Percentiles rank a stretch among this genome's conserved stretches.
Evolutionary conservation across 2,888 invertebrate species (phyloP).

Genomic region (Margaritifera margaritifera): DNA sequence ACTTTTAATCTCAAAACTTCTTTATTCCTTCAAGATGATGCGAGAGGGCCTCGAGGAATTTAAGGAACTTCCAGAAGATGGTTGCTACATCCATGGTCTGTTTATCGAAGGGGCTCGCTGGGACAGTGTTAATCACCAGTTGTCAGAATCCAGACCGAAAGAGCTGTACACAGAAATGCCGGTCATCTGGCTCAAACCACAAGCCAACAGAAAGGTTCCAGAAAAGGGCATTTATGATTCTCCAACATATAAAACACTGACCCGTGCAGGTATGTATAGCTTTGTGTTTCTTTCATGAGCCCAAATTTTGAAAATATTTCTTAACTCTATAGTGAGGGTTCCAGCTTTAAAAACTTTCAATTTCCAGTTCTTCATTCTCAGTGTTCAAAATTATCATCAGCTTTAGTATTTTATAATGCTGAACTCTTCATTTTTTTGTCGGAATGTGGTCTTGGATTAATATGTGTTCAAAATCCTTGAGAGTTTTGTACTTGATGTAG

Average conservation of each 20-base stretch:
- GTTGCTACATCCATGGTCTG: constrained; percentile 73
- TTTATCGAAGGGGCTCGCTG: constrained; percentile 72
- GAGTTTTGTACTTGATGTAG: too few species aligned
- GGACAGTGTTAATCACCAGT: constrained; percentile 56
- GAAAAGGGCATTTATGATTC: constrained; percentile 76
- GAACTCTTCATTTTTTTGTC: too few species aligned
- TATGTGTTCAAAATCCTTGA: too few species aligned
- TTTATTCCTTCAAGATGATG: constrained; percentile 56
- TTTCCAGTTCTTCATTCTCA: too few species aligned
- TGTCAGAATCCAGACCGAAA: constrained; percentile 71
- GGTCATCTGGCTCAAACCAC: constrained; percentile 81
- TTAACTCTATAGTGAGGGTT: background rate
- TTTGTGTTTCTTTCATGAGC: background rate
- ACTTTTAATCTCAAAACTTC: background rate
- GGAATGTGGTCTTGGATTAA: too few species aligned
- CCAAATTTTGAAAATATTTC: background rate
- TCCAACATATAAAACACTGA: constrained; percentile 81
- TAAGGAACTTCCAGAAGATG: constrained; percentile 66
- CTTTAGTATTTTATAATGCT: too few species aligned
- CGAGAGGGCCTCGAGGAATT: constrained; percentile 57
- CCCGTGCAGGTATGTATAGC: constrained; percentile 74
- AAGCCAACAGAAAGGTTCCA: constrained; percentile 77
- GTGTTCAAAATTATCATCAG: too few species aligned
- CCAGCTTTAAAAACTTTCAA: too few species aligned
- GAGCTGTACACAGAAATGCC: constrained; percentile 79